Base-by-base conservation (phyloP, 1,140 invertebrate genomes). In the Drosophila quadrilineata region DNA sequence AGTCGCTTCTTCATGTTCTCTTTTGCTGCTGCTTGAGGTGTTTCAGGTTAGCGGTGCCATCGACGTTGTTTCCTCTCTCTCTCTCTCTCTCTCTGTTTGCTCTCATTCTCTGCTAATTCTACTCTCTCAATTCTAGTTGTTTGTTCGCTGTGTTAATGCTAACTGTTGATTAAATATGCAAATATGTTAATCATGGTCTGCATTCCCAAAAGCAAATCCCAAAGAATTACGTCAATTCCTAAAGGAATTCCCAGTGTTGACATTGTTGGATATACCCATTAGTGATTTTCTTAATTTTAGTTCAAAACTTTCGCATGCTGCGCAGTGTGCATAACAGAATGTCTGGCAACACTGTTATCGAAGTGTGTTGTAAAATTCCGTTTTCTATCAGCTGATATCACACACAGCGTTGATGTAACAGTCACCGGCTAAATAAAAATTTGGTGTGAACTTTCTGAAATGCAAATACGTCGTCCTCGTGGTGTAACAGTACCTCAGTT, bases 401-500 rank as follows among this genome's bases (percentile, higher is more conserved):
- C 6, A 19, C 0, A 28, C 16, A 3, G 10, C 19, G 58, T 62
- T 67, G 49, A 67, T 62, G 64, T 67, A 67, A 67, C 49, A 67
- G 14, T 14, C 9, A 9, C 58, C 57, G 58, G 64, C 33, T 10
- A n/a, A n/a, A 46, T 9, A 14, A 66, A 29, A 35, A 35, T 33
- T 16, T 28, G 45, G 3, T 35, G 67, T 16, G 6, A 17, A 8
- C 9, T 35, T 19, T 46, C 31, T 77, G 76, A 38, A 43, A 90
- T 90, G 89, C 87, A 85, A 77, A 90, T 90, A 58, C 89, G 89
- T 66, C 85, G 89, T 49, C 89, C 89, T 10, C 70, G 67, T 4
- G 89, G 89, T 60, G 57, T 90, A 3, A 89, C 89, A 64, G 62
- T 82, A 22, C 65, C 69, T 12, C 89, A 90, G 56, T 88, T 90